Conservation (phyloP, 2,888 invertebrate genomes). For the Scaptomyza flava region DNA sequence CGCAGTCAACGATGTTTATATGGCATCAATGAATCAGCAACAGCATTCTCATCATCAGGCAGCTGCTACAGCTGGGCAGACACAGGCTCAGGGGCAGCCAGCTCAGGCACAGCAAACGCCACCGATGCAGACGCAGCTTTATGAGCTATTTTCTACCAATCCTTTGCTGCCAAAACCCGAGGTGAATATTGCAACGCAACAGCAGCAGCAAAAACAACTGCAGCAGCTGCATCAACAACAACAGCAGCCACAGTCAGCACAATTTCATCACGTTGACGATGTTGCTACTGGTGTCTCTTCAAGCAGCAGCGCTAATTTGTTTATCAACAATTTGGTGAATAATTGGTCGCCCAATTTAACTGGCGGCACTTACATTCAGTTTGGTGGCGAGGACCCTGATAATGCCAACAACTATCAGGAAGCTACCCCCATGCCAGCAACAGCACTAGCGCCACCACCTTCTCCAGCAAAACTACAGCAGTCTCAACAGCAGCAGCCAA, state of each 20-base stretch:
- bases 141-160: constrained; percentile 83
- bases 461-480: constrained; percentile 39
- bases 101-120: constrained; percentile 59
- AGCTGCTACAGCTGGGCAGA: constrained; percentile 19
- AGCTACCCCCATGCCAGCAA: constrained; percentile 14
- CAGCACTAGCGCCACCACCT: constrained; percentile 7
- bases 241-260: constrained; percentile 17
- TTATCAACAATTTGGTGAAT: constrained; percentile 82
- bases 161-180: constrained; percentile 77
- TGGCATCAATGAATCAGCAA: constrained; percentile 61
- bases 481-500: constrained; percentile 19
- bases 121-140: constrained; percentile 77
- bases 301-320: constrained; percentile 76
- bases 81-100: constrained; percentile 38
- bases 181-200: constrained; percentile 40
- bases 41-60: constrained; percentile 48
- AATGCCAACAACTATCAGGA: constrained; percentile 39
- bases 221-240: constrained; percentile 28
- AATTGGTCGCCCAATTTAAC: constrained; percentile 84
- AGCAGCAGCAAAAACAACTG: constrained; percentile 42
- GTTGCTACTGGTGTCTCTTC: constrained; percentile 21
- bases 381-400: constrained; percentile 62
- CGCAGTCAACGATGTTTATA: constrained; percentile 57
- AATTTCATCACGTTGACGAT: constrained; percentile 58
- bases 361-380: constrained; percentile 81